Evolutionary conservation across 2,888 invertebrate species (phyloP), one percentile per base, ranked within the genome.

Genomic region (Ptychoptera albimana): DNA sequence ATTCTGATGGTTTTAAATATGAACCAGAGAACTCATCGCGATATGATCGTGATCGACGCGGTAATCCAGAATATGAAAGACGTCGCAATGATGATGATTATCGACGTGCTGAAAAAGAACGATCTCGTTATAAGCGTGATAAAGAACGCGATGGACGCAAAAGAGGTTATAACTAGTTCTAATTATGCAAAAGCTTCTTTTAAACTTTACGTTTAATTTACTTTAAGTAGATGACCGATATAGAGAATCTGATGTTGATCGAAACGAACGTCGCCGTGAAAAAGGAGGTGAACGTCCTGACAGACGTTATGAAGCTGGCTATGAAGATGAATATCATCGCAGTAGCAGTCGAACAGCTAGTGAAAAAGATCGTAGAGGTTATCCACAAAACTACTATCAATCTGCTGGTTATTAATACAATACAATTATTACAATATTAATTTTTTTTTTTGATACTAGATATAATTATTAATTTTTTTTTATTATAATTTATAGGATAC

Each of bases 1-100:
- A 80, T 50, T 70, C 70, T 1, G 79, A 80, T 46, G 76, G 75
- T 52, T 74, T 76, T 2, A 77, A 78, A 58, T 77, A 75, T 60
- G 77, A 74, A 58, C 79, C 79, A 54, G 79, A 80, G 58, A 69
- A 73, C 47, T 61, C 64, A 1, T 50, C 53, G 11, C 56, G 60
- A 8, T 57, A 57, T 35, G 58, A 58, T 39, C 42, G 50, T 29
- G 38, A 42, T n/a, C 45, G 47, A 13, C 43, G 49, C 42, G 42
- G 37, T 41, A 43, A 43, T 13, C 43, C 44, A 38, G 50, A 60
- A 16, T 55, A 58, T 48, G 52, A 51, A 5, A 23, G 23, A 44
- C 15, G 51, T 54, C 49, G 50, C 14, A 56, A 58, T 41, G 37
- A 50, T 37, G 50, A 53, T 16, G 47, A 49, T 35, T 51, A 50